phyloP scores from a whole-genome alignment of 1,140 invertebrate genomes.

The Pogonomyrmex barbatus region DNA sequence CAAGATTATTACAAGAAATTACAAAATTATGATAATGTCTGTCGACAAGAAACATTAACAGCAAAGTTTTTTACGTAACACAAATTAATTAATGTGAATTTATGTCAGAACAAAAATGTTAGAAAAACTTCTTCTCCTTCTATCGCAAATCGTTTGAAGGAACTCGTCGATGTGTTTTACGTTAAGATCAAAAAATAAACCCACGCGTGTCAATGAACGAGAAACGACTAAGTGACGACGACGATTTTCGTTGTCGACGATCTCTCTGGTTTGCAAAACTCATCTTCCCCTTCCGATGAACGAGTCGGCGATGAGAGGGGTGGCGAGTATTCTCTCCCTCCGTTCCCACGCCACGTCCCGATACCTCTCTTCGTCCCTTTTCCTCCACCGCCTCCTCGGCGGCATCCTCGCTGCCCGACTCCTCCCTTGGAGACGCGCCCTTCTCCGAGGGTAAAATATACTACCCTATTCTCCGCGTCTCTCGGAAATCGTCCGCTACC shows the following conservation, averaged over 20 bases:
- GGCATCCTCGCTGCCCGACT: conserved; percentile 62
- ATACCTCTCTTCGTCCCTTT: conserved; percentile 67
- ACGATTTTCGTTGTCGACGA: conserved; percentile 61
- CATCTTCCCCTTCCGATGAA: conserved; percentile 67
- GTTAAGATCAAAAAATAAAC: conserved; percentile 7
- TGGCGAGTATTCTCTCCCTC: conserved; percentile 70
- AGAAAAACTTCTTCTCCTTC: background rate
- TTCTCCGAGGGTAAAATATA: conserved; percentile 46
- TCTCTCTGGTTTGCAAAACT: conserved; percentile 71
- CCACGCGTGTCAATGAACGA: conserved; percentile 51
- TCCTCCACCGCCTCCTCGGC: conserved; percentile 65
- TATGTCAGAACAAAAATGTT: background rate
- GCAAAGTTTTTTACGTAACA: background rate
- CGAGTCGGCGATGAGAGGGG: conserved; percentile 59
- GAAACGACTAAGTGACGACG: conserved; percentile 62
- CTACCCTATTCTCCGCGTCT: conserved; percentile 51
- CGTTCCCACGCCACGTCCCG: conserved; percentile 72
- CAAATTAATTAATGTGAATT: background rate
- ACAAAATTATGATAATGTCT: background rate
- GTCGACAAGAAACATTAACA: background rate
- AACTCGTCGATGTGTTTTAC: background rate
- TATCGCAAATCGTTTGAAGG: background rate
- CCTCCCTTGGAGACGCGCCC: conserved; percentile 68
- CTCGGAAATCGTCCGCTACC: conserved; percentile 45
- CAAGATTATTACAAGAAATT: background rate